These are phyloP conservation scores for Ophion obscuratus DNA, from an alignment of 2,888 invertebrate species.

Conservation along the genomic window DNA sequence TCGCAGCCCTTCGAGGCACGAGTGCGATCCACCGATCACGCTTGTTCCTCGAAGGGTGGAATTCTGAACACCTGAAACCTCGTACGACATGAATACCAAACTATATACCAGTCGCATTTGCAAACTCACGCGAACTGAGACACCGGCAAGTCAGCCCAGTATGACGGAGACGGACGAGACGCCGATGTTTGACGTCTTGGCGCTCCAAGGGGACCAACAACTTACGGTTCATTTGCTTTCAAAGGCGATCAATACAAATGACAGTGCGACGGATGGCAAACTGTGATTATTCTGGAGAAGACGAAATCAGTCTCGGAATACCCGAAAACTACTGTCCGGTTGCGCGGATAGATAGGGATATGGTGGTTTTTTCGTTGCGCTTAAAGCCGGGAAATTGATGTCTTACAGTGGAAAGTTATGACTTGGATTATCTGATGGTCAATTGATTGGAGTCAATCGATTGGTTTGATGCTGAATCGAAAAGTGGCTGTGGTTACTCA, in stretches of 20 bases:
- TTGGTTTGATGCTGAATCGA: too few species aligned
- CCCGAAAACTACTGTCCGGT: too few species aligned
- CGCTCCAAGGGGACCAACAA: background rate
- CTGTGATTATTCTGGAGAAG: too few species aligned
- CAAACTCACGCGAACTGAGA: background rate
- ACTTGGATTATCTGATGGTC: too few species aligned
- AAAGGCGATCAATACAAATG: background rate
- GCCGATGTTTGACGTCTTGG: background rate
- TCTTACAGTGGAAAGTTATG: too few species aligned
- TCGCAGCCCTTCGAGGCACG: slow-evolving; percentile 45
- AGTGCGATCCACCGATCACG: slow-evolving; percentile 19
- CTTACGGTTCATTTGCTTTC: background rate
- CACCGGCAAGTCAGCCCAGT: background rate
- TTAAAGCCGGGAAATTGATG: too few species aligned
- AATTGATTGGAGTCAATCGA: too few species aligned
- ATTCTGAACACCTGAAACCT: slow-evolving; percentile 40
- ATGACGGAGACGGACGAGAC: background rate
- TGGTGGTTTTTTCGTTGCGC: too few species aligned
- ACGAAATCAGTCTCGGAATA: too few species aligned
- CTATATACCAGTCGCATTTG: background rate
- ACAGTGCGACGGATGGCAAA: too few species aligned
- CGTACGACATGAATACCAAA: background rate
- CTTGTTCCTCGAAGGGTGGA: slow-evolving; percentile 19
- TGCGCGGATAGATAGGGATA: too few species aligned
- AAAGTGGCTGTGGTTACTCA: too few species aligned